Evolutionary conservation across 2,888 invertebrate species (phyloP), one percentile per base, ranked within the genome.

Genomic region (Spicauda simplicius): DNA sequence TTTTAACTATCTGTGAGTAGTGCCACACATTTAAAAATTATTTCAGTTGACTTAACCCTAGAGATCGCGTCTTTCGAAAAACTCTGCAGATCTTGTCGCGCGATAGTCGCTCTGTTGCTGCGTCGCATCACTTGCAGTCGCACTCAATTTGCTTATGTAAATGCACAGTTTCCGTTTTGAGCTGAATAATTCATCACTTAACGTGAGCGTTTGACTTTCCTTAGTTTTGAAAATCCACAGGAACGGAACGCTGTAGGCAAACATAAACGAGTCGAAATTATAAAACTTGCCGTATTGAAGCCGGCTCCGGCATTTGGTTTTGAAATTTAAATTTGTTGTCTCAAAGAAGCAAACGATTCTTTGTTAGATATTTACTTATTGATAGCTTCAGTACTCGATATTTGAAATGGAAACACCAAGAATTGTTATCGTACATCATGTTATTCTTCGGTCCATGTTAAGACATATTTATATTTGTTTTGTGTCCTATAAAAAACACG

Each of bases 131-230:
- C 52, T 41, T n/a, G 45, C n/a, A 67, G 69, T 62, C 86, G 88
- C 88, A 90, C 87, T 87, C 91, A 91, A 91, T 91, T 91, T 91
- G 89, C 90, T 91, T 92, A 91, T 91, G 92, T 91, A 92, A 92
- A 92, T 91, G 91, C 89, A 82, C 87, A 87, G 91, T 87, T 90
- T 88, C 89, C 88, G 85, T 85, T 85, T 84, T 85, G 84, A 84
- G 83, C 84, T 91, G 92, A 92, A 91, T 91, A 86, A 92, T 92
- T 91, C 91, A 91, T 88, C 85, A 82, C 79, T 76, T 82, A 79
- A 82, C 85, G 82, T 80, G 86, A 73, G 41, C 74, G 73, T 74
- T 88, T 88, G 86, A 87, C 84, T 89, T 83, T 81, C 72, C 70
- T 78, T 83, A 88, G 88, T 90, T 90, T 88, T 86, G 82, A 85